These are phyloP conservation scores for Eristalinus sepulchralis DNA, from an alignment of 2,888 invertebrate species.

Conservation along the genomic window DNA sequence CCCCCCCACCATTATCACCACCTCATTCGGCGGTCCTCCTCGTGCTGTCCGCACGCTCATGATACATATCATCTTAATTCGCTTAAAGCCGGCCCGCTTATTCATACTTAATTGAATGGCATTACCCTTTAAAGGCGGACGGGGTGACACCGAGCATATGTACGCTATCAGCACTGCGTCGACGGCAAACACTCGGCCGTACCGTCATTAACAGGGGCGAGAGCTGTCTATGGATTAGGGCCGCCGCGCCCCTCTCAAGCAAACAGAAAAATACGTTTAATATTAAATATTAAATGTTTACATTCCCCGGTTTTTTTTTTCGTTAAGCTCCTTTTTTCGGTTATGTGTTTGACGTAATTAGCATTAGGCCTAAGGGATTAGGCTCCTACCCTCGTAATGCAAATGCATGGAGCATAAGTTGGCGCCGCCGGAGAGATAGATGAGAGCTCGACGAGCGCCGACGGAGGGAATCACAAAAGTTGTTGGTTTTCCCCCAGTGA, in stretches of 20 bases:
- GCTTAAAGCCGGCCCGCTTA: neutral
- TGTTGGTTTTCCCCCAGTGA: conserved; percentile 29
- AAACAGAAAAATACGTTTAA: conserved; percentile 36
- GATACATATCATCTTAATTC: neutral
- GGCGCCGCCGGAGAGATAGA: conserved; percentile 7
- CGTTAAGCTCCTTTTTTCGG: neutral
- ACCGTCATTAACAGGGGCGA: conserved; percentile 6
- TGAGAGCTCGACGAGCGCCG: conserved; percentile 10
- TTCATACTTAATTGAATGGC: conserved; percentile 30
- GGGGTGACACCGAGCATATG: conserved; percentile 23
- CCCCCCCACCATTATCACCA: neutral
- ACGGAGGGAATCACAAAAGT: neutral
- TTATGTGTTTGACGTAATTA: conserved; percentile 46
- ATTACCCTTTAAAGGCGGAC: conserved; percentile 19
- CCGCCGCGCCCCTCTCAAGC: neutral
- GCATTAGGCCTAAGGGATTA: conserved; percentile 48
- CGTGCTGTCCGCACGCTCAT: neutral
- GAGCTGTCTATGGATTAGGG: conserved; percentile 2
- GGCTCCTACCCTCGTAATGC: conserved; percentile 30
- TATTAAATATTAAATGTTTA: conserved; percentile 29
- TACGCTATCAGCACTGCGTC: neutral
- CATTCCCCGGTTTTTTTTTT: neutral
- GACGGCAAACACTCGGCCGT: conserved; percentile 10
- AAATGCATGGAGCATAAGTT: conserved; percentile 37
- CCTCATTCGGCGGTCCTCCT: neutral